These are phyloP conservation scores for Caradrina clavipalpis DNA, from an alignment of 2,888 invertebrate genomes.

Conservation along the genomic window DNA sequence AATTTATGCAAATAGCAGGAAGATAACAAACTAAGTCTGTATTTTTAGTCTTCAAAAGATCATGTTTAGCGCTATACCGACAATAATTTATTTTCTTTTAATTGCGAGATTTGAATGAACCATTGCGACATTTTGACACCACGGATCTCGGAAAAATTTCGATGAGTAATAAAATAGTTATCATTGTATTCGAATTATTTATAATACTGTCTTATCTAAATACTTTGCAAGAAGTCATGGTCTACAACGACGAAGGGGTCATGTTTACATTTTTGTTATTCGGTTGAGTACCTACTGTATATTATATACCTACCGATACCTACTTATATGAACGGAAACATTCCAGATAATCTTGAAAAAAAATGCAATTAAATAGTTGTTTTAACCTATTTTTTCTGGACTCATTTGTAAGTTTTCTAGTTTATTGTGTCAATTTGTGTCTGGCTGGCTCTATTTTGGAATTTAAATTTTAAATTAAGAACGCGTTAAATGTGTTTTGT, in stretches of 20 bases:
- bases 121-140: neutral
- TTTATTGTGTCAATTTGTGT: neutral
- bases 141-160: conserved; percentile 5
- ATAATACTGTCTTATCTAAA: conserved; percentile 46
- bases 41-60: neutral
- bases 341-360: conserved; percentile 4
- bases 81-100: too few relatives aligned
- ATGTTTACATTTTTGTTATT: conserved; percentile 55
- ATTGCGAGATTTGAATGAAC: too few relatives aligned
- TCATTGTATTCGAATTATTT: conserved; percentile 30
- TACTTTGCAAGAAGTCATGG: conserved; percentile 46
- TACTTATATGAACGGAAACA: neutral
- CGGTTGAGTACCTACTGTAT: conserved; percentile 26
- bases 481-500: neutral
- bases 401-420: neutral
- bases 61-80: neutral
- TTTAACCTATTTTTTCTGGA: neutral
- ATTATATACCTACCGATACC: conserved; percentile 21
- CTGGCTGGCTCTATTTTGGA: neutral
- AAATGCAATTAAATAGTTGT: neutral
- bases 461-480: conserved; percentile 10
- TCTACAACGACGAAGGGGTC: conserved; percentile 32
- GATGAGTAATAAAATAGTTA: conserved; percentile 26
- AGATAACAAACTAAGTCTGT: neutral
- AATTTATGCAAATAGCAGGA: too few relatives aligned